Base-by-base conservation (phyloP, 2,888 invertebrate species). In the Morpho helenor region DNA sequence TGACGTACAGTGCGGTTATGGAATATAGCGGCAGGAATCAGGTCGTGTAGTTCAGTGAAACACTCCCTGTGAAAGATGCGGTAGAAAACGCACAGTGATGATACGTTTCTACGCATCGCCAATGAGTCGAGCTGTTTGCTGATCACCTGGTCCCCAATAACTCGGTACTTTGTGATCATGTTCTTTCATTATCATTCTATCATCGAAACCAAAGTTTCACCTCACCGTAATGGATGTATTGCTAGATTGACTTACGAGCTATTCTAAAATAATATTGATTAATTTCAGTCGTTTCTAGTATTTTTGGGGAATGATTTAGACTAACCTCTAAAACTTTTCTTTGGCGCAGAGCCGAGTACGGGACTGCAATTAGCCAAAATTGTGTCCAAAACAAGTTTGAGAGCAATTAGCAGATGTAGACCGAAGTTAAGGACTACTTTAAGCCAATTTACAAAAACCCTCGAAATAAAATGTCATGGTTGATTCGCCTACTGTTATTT, bases 391-490 rank as follows among this genome's bases (percentile, higher is more conserved):
- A 88, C 87, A 87, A 87, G 81, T 86, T 85, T 75, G 66, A 76
- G 79, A 86, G 83, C 82, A 87, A 87, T 88, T 87, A 86, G 82
- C 82, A 84, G 84, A 83, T 85, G 85, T 84, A 82, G 80, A 82
- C 75, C 69, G 72, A 75, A 81, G 74, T 79, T 79, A 77, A 78
- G 74, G 77, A 80, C 75, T 72, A 66, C 70, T 75, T 74, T 79
- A 74, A 81, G 79, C 72, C 75, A 73, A 74, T 78, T 80, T 74
- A 75, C 70, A 69, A 66, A 73, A 75, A 70, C 74, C 72, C 55
- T 48, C 46, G 57, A 46, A 58, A 52, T 61, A 58, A 62, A 59
- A 48, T 56, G 47, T 44, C 10, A 53, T 53, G 16, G 42, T 22
- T 47, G 48, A 41, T 48, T 54, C 47, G 23, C n/a, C 48, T 7